Percentiles rank a stretch among this genome's conserved stretches.
These are phyloP conservation scores for Mesochorus sp. DNA, from an alignment of 2,888 invertebrate genomes.

Conservation along the genomic window DNA sequence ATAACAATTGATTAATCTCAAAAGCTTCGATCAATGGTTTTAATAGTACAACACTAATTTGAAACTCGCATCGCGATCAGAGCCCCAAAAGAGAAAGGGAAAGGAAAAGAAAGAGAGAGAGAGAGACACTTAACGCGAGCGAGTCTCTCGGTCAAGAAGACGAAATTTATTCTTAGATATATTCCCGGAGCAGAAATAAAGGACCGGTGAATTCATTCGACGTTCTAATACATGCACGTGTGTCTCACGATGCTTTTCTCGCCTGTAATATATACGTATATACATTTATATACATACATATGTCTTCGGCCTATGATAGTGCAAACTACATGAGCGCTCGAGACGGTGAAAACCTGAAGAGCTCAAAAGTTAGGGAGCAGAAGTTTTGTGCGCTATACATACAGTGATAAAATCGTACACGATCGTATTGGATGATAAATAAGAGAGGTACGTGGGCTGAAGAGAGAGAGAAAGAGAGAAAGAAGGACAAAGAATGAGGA, in stretches of 20 bases:
- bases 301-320: slow-evolving; percentile 3
- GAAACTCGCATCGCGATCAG: background rate
- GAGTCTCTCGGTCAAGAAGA: slow-evolving; percentile 25
- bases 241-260: background rate
- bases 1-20: background rate
- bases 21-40: background rate
- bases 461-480: slow-evolving; percentile 9
- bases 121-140: background rate
- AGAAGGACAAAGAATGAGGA: slow-evolving; percentile 7
- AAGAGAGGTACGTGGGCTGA: slow-evolving; percentile 17
- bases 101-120: background rate
- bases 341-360: background rate
- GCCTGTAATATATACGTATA: background rate
- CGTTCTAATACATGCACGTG: slow-evolving; percentile 18
- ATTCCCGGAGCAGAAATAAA: slow-evolving; percentile 53
- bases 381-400: background rate
- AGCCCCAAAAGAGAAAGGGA: background rate
- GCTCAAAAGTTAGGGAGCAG: background rate
- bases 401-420: slow-evolving; percentile 2
- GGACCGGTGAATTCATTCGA: slow-evolving; percentile 22
- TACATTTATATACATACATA: background rate
- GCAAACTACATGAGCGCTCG: background rate
- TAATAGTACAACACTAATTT: background rate
- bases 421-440: slow-evolving; percentile 44
- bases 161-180: slow-evolving; percentile 51